Base-by-base conservation (phyloP, 2,888 invertebrate genomes). In the Andrena praecox region DNA sequence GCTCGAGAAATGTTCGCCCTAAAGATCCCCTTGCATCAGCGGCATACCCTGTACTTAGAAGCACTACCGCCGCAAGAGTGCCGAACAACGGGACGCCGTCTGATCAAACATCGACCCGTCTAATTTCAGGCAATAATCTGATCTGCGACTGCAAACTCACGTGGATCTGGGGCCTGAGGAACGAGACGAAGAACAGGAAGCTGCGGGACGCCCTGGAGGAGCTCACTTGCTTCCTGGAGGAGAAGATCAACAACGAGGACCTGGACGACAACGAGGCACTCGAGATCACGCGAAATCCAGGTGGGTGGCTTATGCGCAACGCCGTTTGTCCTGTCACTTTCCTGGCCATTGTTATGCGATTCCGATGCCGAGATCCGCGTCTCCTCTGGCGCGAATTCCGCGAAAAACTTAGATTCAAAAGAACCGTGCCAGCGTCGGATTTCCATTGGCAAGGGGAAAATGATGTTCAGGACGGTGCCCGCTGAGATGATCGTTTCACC, bases 141-240 rank as follows among this genome's bases (percentile, higher is more conserved):
- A 95, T 96, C 89, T 98, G 98, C 94, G 97, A 97, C 95, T 97
- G 97, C 94, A 96, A 97, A 87, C 94, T 98, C 88, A 96, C 96
- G 88, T 98, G 98, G 98, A 96, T 97, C 94, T 96, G 96, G 94
- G 95, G 95, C 63, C 94, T 98, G 81, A 95, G 96, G 82, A 96
- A 97, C 94, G 97, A 97, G 88, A 97, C 97, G 85, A 96, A 96
- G 93, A 97, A 96, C 93, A 95, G 95, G 88, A 95, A 96, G 90
- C 95, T 97, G 85, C 96, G 95, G 87, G 95, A 96, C 87, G 96
- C 96, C 48, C 94, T 97, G 70, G 97, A 97, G 89, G 95, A 96
- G 81, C 95, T 97, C 86, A 96, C 96, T 78, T 97, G 97, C 93
- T 95, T 95, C 93, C 95, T 96, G 94, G 96, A 96, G 90, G 91